Base-by-base conservation (phyloP, 2,888 invertebrate genomes). In the Trimorus sp. region DNA sequence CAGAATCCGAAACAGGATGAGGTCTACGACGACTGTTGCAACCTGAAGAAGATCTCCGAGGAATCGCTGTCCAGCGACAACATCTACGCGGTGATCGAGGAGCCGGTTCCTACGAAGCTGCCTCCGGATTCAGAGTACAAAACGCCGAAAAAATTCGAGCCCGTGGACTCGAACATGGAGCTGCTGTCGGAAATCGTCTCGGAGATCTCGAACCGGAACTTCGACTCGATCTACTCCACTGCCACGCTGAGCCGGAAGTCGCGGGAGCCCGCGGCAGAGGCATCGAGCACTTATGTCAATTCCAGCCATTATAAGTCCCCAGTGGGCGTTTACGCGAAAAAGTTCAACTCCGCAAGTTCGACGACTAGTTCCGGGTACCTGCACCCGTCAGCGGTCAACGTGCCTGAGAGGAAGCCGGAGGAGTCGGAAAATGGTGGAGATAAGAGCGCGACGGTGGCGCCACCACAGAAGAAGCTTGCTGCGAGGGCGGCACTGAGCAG, bases 61-160 rank as follows among this genome's bases (percentile, higher is more conserved):
- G 95, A 95, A 86, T 94, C 94, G 0, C 93, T 93, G 4, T 91
- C 93, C 12, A 92, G 92, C 60, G 97, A 97, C 88, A 97, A 97
- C 87, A 97, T 97, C 83, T 97, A 97, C 89, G 96, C 97, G 0
- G 96, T 97, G 0, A 97, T 97, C 63, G 97, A 97, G 88, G 97
- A 97, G 89, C 94, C 94, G 45, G 94, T 96, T 0, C 93, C 94
- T 0, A 93, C 89, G 36, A 87, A 86, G 38, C 15, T 49, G 5
- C 83, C 79, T 6, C 88, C 70, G 38, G 89, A 88, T 42, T 89
- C 87, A 75, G 91, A 91, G 56, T 92, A 92, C 84, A 91, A 93
- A 68, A 86, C 92, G 0, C 93, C 94, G 0, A 93, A 93, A 0
- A 93, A 91, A 0, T 6, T 79, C 1, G 84, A 76, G 12, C 8